A percentile compares a stretch with the other conserved stretches of the same genome.
Evolutionary conservation across 2,113 vertebrate species (phyloP).

Genomic region (Brachypteracias leptosomus): DNA sequence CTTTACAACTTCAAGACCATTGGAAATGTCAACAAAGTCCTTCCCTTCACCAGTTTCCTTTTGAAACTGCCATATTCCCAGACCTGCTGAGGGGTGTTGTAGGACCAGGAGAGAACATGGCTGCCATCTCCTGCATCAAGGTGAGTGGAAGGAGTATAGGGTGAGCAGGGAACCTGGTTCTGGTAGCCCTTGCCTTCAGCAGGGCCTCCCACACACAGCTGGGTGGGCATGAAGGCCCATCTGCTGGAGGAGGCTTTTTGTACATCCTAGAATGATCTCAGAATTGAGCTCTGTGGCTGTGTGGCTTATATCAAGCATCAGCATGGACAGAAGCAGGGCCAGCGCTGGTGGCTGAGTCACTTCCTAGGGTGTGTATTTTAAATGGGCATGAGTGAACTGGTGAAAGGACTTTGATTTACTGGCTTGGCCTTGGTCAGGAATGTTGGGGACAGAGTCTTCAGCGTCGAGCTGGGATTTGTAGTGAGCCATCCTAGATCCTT

Average conservation of each 20-base stretch:
- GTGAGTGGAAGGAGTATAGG: background rate
- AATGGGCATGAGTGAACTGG: background rate
- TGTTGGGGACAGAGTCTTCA: background rate
- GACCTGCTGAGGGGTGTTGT: background rate
- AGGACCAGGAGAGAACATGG: background rate
- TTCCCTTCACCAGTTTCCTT: background rate
- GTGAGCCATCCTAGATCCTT: background rate
- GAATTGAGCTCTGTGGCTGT: background rate
- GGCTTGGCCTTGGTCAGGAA: background rate
- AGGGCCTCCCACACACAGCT: background rate
- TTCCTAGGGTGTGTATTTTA: background rate
- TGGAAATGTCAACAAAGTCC: background rate
- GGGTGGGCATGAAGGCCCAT: background rate
- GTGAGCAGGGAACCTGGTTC: background rate
- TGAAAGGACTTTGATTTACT: background rate
- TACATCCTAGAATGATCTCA: background rate
- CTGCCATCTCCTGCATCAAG: fast-evolving
- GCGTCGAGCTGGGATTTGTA: background rate
- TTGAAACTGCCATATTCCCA: background rate
- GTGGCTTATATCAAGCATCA: background rate
- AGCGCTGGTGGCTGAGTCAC: background rate
- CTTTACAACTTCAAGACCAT: background rate
- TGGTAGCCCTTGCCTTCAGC: background rate
- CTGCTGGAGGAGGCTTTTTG: background rate
- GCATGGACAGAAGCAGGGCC: background rate